Evolutionary conservation across 2,888 invertebrate genomes (phyloP).

Genomic region (Athalia circularis): DNA sequence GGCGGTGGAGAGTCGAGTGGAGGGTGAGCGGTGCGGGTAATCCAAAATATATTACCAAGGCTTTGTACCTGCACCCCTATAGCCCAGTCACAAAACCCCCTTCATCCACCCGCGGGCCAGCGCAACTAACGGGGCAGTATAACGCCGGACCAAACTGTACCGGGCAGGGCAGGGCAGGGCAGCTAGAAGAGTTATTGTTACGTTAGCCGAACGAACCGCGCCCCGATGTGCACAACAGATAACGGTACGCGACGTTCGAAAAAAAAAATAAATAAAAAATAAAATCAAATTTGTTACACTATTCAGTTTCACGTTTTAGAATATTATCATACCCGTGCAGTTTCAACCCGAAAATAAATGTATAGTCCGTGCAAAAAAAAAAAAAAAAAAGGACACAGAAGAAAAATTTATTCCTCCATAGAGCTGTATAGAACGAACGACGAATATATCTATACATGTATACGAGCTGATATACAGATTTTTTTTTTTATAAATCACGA

Average conservation of each 20-base stretch:
- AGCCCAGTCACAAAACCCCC: slow-evolving; percentile 14
- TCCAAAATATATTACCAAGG: slow-evolving; percentile 69
- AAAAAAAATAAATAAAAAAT: slow-evolving; percentile 10
- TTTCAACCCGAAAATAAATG: background rate
- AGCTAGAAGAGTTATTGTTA: slow-evolving; percentile 43
- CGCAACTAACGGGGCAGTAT: background rate
- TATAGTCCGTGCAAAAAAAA: background rate
- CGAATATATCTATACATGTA: too few species aligned
- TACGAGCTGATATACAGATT: too few species aligned
- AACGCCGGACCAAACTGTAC: background rate
- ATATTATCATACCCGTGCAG: background rate
- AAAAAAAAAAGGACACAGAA: too few species aligned
- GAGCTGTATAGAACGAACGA: too few species aligned
- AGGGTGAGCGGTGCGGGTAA: slow-evolving; percentile 47
- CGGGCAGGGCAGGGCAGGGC: slow-evolving; percentile 2
- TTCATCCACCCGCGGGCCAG: slow-evolving; percentile 23
- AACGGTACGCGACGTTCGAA: slow-evolving; percentile 22
- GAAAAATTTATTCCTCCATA: too few species aligned
- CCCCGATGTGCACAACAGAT: slow-evolving; percentile 24
- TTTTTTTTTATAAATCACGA: too few species aligned
- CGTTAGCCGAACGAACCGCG: slow-evolving; percentile 29
- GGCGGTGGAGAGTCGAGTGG: background rate
- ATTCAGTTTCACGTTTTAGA: slow-evolving; percentile 1
- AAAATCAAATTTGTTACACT: slow-evolving; percentile 35
- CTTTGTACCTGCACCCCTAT: slow-evolving; percentile 62